Percentiles rank a stretch among this genome's conserved stretches.
Conservation (phyloP, 2,113 vertebrate genomes). For the Notarius lentiginosus region DNA sequence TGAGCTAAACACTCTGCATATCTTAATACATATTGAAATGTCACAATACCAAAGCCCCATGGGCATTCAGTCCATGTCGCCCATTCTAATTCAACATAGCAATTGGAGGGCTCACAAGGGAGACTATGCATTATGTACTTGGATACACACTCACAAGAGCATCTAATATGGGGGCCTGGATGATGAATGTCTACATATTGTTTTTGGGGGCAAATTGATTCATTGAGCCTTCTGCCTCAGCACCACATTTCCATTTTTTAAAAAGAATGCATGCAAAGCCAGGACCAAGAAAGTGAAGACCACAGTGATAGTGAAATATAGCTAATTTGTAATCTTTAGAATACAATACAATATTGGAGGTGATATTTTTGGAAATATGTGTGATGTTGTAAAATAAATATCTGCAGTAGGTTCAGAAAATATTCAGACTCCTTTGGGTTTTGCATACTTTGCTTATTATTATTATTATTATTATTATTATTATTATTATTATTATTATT, state of each 20-base stretch:
- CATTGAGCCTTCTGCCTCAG: slow-evolving; percentile 41
- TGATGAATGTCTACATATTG: slow-evolving; percentile 61
- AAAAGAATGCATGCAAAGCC: slow-evolving; percentile 20
- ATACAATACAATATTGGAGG: background rate
- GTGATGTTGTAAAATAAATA: background rate
- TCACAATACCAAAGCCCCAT: slow-evolving; percentile 55
- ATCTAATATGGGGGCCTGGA: slow-evolving; percentile 53
- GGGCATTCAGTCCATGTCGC: slow-evolving; percentile 60
- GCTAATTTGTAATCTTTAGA: background rate
- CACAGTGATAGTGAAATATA: background rate
- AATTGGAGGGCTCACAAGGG: slow-evolving; percentile 55
- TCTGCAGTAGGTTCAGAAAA: background rate
- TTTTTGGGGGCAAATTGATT: slow-evolving; percentile 59
- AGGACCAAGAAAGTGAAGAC: background rate
- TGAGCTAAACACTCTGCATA: slow-evolving; percentile 63
- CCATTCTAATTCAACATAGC: slow-evolving; percentile 67
- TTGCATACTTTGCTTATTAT: background rate
- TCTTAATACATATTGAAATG: slow-evolving; percentile 68
- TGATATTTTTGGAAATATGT: background rate
- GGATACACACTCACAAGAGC: slow-evolving; percentile 49
- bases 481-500: too few species aligned
- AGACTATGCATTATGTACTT: slow-evolving; percentile 49
- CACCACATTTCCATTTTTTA: slow-evolving; percentile 39
- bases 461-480: too few species aligned
- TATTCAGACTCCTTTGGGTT: background rate